These are phyloP conservation scores for Amblyjoppa fuscipennis DNA, from an alignment of 2,888 invertebrate genomes.

Conservation along the genomic window DNA sequence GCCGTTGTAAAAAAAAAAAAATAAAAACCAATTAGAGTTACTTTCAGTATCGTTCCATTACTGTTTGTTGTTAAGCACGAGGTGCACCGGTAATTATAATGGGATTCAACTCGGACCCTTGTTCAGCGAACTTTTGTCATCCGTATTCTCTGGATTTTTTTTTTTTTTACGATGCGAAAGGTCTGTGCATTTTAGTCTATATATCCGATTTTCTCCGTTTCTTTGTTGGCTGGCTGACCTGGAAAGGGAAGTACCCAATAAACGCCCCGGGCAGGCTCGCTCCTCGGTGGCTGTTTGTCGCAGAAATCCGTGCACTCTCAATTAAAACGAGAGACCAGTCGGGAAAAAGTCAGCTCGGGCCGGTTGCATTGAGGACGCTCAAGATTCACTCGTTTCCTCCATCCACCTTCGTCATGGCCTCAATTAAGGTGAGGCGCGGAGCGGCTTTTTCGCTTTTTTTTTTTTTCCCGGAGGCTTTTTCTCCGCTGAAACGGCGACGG, in stretches of 20 bases:
- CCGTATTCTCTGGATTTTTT: too few species aligned
- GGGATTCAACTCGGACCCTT: too few species aligned
- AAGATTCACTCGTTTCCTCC: constrained; percentile 57
- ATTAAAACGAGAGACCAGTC: constrained; percentile 73
- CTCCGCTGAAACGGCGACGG: constrained; percentile 30
- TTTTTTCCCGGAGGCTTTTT: constrained; percentile 44
- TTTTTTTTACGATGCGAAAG: not conserved
- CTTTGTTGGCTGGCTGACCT: not conserved
- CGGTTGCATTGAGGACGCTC: constrained; percentile 51
- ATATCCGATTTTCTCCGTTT: constrained; percentile 4
- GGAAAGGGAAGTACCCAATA: not conserved
- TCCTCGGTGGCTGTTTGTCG: not conserved
- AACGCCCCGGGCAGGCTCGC: not conserved
- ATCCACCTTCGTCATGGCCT: constrained; percentile 54
- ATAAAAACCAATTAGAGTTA: too few species aligned
- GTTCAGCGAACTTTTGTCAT: too few species aligned
- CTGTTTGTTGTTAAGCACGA: not conserved
- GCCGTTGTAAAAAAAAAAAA: too few species aligned
- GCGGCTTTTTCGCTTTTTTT: constrained; percentile 56
- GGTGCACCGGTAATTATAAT: not conserved
- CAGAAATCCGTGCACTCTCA: constrained; percentile 75
- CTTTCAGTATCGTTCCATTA: too few species aligned
- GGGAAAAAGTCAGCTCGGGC: not conserved
- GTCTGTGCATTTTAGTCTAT: not conserved
- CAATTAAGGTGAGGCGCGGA: constrained; percentile 61